These are phyloP conservation scores for Miniopterus natalensis DNA, from an alignment of 2,113 vertebrate species.

Conservation along the genomic window DNA sequence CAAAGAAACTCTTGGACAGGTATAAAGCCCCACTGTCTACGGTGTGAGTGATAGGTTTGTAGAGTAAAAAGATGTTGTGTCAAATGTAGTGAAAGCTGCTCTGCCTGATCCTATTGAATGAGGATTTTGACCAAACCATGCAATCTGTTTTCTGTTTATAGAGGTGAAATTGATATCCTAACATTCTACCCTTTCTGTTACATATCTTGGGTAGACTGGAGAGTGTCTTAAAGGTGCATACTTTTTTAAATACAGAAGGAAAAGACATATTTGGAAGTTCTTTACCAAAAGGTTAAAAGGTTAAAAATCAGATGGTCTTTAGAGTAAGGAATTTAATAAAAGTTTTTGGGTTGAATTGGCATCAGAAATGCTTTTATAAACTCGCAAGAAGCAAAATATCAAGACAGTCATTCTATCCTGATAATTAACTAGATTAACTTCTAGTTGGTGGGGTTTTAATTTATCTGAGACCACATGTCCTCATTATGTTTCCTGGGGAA, in stretches of 20 bases:
- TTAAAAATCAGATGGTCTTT: not conserved
- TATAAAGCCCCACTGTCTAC: not conserved
- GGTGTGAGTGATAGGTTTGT: not conserved
- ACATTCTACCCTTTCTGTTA: not conserved
- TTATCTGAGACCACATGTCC: not conserved
- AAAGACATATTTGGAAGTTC: not conserved
- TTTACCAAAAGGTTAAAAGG: not conserved
- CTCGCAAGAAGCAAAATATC: not conserved
- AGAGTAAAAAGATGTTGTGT: not conserved
- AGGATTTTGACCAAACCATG: constrained; percentile 19
- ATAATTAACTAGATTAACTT: not conserved
- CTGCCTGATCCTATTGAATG: not conserved
- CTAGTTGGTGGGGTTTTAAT: not conserved
- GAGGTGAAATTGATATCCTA: not conserved
- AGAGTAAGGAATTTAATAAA: not conserved
- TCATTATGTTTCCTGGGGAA: constrained; percentile 19
- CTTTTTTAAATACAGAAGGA: not conserved
- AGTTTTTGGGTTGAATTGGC: not conserved
- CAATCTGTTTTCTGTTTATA: not conserved
- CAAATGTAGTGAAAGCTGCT: not conserved
- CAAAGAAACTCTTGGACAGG: not conserved
- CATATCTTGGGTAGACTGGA: not conserved
- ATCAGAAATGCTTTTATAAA: not conserved
- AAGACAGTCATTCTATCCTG: not conserved
- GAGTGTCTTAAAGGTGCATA: not conserved